Base-by-base conservation (phyloP, 2,113 vertebrate species). In the Erythrocercus mccallii region DNA sequence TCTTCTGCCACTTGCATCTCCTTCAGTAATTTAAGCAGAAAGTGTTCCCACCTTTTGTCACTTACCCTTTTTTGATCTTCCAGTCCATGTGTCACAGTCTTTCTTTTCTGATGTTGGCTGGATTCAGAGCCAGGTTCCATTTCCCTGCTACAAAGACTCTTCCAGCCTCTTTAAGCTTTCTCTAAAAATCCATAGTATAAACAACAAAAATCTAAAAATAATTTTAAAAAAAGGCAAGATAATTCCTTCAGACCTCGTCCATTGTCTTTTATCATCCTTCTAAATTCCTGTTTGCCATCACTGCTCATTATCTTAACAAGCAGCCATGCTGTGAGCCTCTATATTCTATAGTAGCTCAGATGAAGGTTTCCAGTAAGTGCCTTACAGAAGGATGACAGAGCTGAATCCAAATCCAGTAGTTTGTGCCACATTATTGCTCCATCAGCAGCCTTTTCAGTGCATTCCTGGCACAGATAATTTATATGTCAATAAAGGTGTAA, bases 61-160 rank as follows among this genome's bases (percentile, higher is more conserved):
- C 99, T 99, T 97, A 99, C 99, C 98, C 98, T 98, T 97, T 99
- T 99, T 97, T 99, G 99, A 97, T 99, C 99, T 97, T 99, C 99
- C 98, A 99, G 95, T 91, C 99, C 99, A 50, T 99, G 99, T 95
- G 98, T 98, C 94, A 99, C 98, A 37, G 98, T 97, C 95, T 98
- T 99, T 97, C 98, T 99, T 97, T 98, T 99, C 96, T 98, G 98
- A 82, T 98, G 98, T 95, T 99, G 98, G 96, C 98, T 98, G 42
- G 98, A 97, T 97, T 99, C 99, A 73, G 98, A 97, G 96, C 97
- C 99, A 25, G 98, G 95, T 98, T 99, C 99, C 99, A 99, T 99
- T 96, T 99, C 99, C 98, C 95, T 97, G 95, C 90, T 97, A 94
- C 85, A 97, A 97, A 97, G 92, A 93, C 92, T 92, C 90, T 90